phyloP scores from a whole-genome alignment of 1,140 invertebrate species.

The Gonatopus flavifemur region DNA sequence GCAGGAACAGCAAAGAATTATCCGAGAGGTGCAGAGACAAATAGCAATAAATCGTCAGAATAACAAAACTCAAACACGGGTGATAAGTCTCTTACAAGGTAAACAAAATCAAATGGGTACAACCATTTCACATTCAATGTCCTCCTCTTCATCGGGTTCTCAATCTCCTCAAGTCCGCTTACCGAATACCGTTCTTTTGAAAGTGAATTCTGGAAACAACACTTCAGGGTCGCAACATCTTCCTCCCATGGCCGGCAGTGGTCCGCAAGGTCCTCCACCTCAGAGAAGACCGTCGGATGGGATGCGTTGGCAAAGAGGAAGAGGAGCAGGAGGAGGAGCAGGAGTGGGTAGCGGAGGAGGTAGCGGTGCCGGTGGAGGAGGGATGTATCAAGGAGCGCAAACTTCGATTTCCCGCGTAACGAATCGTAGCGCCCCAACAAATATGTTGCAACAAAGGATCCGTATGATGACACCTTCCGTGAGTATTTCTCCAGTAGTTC shows the following conservation, averaged over 20 bases:
- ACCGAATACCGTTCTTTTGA: constrained; percentile 45
- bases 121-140: constrained; percentile 41
- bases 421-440: constrained; percentile 31
- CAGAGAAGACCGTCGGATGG: constrained; percentile 46
- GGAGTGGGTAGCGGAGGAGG: constrained; percentile 37
- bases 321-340: constrained; percentile 19
- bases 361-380: too few relatives aligned
- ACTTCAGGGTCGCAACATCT: constrained; percentile 26
- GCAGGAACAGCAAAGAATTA: constrained; percentile 79
- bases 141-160: constrained; percentile 24
- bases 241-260: constrained; percentile 20
- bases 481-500: constrained; percentile 56
- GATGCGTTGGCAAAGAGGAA: constrained; percentile 36
- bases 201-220: constrained; percentile 40
- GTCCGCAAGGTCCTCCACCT: constrained; percentile 39
- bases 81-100: constrained; percentile 70
- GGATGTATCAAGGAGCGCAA: constrained; percentile 37
- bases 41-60: constrained; percentile 70
- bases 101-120: constrained; percentile 52
- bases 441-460: constrained; percentile 51
- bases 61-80: constrained; percentile 67
- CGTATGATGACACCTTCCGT: constrained; percentile 60
- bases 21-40: constrained; percentile 75
- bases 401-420: constrained; percentile 52
- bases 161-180: constrained; percentile 40